Evolutionary conservation across 53 echinoderm and acorn worm species (phyloP).

Genomic region (Astropecten irregularis): DNA sequence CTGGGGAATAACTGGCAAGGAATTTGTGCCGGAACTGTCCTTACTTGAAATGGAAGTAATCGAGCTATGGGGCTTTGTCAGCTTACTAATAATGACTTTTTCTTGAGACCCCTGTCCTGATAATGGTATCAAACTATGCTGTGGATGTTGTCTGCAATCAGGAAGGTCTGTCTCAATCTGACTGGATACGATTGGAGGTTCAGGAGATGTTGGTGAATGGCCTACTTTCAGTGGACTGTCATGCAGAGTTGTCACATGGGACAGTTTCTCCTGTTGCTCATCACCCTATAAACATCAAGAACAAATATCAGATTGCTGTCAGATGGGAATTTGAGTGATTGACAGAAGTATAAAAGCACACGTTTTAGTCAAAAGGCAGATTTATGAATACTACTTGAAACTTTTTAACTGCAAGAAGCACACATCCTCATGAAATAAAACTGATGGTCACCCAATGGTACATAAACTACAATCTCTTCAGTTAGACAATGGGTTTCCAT

Average conservation of each 20-base stretch:
- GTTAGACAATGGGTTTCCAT: too few relatives aligned
- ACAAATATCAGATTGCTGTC: not conserved
- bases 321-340: too few relatives aligned
- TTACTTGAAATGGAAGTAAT: not conserved
- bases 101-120: not conserved
- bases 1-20: not conserved
- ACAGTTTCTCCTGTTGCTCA: constrained; percentile 7
- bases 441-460: too few relatives aligned
- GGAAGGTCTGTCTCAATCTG: constrained; percentile 13
- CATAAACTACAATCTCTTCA: too few relatives aligned
- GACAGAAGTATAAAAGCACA: too few relatives aligned
- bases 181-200: not conserved
- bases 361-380: too few relatives aligned
- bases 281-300: not conserved
- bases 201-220: constrained; percentile 41
- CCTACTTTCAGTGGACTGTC: constrained; percentile 40
- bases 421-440: too few relatives aligned
- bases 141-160: not conserved
- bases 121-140: not conserved
- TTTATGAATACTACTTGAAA: too few relatives aligned
- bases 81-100: too few relatives aligned
- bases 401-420: too few relatives aligned
- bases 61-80: not conserved
- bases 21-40: not conserved
- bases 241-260: not conserved